Evolutionary conservation across 2,113 vertebrate species (phyloP).

Genomic region (Hemicordylus capensis): DNA sequence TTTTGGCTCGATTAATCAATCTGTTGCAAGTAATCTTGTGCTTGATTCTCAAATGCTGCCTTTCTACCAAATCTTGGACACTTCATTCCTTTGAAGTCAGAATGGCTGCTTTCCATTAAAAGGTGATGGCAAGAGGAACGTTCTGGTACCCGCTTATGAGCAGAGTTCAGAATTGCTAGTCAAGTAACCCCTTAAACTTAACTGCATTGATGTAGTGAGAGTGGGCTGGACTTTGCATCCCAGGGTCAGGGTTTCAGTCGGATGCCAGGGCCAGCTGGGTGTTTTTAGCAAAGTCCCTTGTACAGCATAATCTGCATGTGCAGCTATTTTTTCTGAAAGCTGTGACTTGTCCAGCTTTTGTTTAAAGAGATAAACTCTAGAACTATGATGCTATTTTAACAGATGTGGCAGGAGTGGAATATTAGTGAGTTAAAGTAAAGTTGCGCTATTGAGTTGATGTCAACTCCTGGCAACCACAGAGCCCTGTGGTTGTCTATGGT

Average conservation of each 20-base stretch:
- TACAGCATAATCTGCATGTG: not conserved
- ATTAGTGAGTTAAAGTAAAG: no score
- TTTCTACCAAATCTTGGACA: not conserved
- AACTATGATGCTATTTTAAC: not conserved
- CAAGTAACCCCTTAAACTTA: not conserved
- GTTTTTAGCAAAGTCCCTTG: not conserved
- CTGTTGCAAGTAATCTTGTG: not conserved
- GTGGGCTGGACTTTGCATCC: not conserved
- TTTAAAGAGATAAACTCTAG: not conserved
- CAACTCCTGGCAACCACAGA: no score
- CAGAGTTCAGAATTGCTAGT: not conserved
- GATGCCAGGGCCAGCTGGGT: not conserved
- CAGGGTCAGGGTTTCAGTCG: not conserved
- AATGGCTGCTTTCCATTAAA: not conserved
- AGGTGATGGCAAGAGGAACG: not conserved
- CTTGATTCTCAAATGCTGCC: not conserved
- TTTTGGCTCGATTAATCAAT: not conserved
- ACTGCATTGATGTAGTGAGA: not conserved
- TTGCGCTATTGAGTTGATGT: no score
- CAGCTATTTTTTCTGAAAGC: not conserved
- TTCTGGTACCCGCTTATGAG: not conserved
- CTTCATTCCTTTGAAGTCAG: not conserved
- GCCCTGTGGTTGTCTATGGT: no score
- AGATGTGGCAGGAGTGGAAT: not conserved
- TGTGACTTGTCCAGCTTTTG: not conserved